Evolutionary conservation across 2,113 vertebrate genomes (phyloP).

Genomic region (Microcebus tavaratra): DNA sequence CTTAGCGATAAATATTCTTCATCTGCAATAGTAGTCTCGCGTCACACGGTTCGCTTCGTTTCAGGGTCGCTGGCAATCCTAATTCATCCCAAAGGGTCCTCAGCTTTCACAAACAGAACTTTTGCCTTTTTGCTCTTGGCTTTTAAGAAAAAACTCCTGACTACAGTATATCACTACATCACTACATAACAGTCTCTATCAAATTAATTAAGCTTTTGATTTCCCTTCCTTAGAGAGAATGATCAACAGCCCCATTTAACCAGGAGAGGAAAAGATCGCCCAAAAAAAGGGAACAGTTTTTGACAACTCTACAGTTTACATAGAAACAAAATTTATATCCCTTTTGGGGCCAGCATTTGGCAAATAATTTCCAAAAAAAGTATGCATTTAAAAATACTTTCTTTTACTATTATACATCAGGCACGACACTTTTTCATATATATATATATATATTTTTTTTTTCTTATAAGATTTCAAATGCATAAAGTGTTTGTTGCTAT

Average conservation of each 20-base stretch:
- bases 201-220: slow-evolving; percentile 81
- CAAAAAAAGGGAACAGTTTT: slow-evolving; percentile 76
- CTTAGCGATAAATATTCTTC: slow-evolving; percentile 87
- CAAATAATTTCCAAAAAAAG: slow-evolving; percentile 87
- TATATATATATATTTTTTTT: slow-evolving; percentile 54
- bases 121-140: slow-evolving; percentile 72
- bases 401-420: slow-evolving; percentile 90
- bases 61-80: slow-evolving; percentile 77
- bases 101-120: slow-evolving; percentile 77
- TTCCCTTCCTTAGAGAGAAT: slow-evolving; percentile 80
- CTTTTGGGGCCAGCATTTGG: slow-evolving; percentile 87
- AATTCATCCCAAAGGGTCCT: slow-evolving; percentile 76
- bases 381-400: slow-evolving; percentile 90
- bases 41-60: slow-evolving; percentile 79
- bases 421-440: slow-evolving; percentile 83
- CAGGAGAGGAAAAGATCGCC: slow-evolving; percentile 78
- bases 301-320: slow-evolving; percentile 83
- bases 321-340: slow-evolving; percentile 86
- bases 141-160: slow-evolving; percentile 80
- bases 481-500: slow-evolving; percentile 82
- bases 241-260: slow-evolving; percentile 81
- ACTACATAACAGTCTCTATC: slow-evolving; percentile 81
- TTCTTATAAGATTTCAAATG: slow-evolving; percentile 84
- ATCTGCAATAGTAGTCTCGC: slow-evolving; percentile 85
- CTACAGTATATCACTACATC: slow-evolving; percentile 81